Conservation (phyloP, 2,113 vertebrate genomes). For the Rhizomys pruinosus region DNA sequence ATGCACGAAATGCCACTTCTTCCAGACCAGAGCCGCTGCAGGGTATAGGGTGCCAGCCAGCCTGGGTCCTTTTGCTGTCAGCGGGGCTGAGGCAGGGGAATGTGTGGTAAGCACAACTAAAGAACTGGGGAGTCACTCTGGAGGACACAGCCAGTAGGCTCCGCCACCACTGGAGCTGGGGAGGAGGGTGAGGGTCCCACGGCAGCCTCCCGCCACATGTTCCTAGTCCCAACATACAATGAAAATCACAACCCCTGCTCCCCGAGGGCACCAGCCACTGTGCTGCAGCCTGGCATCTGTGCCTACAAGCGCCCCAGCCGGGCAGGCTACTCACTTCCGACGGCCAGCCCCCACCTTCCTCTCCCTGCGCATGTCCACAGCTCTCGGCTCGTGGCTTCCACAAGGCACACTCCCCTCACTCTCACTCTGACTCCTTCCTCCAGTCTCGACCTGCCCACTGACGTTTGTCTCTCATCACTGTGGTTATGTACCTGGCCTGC, state of each 20-base stretch:
- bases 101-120: background rate
- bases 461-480: background rate
- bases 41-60: too few relatives aligned
- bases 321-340: background rate
- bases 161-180: background rate
- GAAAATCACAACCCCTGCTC: background rate
- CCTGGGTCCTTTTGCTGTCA: background rate
- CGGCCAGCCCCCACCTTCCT: too few relatives aligned
- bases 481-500: background rate
- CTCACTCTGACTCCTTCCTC: background rate
- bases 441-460: background rate
- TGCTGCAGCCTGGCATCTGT: background rate
- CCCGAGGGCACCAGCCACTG: background rate
- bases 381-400: background rate
- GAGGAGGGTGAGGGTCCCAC: background rate
- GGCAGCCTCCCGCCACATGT: background rate
- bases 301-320: too few relatives aligned
- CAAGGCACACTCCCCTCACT: fast-evolving
- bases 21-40: background rate
- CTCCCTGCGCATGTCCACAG: background rate
- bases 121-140: background rate
- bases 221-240: background rate
- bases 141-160: background rate
- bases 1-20: background rate
- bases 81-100: background rate